These are phyloP conservation scores for Dendrolimus houi DNA, from an alignment of 2,888 invertebrate species.

Conservation along the genomic window DNA sequence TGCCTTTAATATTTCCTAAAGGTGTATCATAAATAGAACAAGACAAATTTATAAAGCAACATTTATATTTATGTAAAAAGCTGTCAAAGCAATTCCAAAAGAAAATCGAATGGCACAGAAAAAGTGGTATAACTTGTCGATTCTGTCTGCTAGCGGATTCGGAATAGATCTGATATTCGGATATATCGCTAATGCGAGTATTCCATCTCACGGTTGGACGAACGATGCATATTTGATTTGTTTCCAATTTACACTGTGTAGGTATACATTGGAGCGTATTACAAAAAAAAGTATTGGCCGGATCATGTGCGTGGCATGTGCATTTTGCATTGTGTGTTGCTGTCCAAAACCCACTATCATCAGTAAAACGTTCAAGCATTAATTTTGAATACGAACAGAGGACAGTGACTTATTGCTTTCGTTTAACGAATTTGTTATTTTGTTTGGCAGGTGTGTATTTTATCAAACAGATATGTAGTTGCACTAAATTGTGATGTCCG, in stretches of 20 bases:
- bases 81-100: conserved; percentile 22
- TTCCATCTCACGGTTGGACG: conserved; percentile 65
- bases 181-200: conserved; percentile 55
- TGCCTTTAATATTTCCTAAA: too few species aligned
- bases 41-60: too few species aligned
- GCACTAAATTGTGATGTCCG: neutral
- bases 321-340: conserved; percentile 13
- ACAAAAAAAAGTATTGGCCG: conserved; percentile 39
- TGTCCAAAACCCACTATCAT: neutral
- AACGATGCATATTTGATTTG: conserved; percentile 71
- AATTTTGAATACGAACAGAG: neutral
- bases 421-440: neutral
- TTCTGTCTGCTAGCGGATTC: conserved; percentile 36
- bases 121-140: conserved; percentile 36
- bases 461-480: neutral
- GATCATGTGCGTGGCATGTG: conserved; percentile 25
- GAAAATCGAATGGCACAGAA: conserved; percentile 31
- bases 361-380: neutral
- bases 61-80: conserved; percentile 7
- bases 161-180: conserved; percentile 42
- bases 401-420: conserved; percentile 1
- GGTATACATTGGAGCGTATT: conserved; percentile 28
- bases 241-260: conserved; percentile 61
- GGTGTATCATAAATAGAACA: too few species aligned
- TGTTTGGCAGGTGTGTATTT: neutral